These are phyloP conservation scores for Megalopta genalis DNA, from an alignment of 1,140 invertebrate genomes.

Conservation along the genomic window DNA sequence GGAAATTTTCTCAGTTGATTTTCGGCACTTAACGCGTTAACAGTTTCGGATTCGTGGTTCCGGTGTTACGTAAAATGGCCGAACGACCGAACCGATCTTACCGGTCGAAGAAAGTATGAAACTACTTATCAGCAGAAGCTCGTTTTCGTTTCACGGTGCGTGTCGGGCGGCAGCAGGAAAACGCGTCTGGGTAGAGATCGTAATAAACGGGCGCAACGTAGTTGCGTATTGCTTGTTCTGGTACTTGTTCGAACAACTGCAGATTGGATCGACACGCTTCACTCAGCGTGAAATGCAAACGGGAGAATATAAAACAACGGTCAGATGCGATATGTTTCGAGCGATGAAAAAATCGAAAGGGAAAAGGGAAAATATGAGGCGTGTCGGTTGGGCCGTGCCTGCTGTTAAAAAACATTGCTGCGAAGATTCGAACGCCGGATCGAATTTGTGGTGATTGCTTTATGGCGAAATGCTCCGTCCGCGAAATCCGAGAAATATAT, in stretches of 20 bases:
- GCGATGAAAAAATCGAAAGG: conserved; percentile 8
- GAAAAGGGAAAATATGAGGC: background rate
- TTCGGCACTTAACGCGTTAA: too few relatives aligned
- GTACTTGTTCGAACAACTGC: conserved; percentile 41
- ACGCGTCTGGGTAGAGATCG: background rate
- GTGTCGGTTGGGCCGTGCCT: background rate
- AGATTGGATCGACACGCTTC: conserved; percentile 48
- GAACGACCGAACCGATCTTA: too few relatives aligned
- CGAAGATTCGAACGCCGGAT: background rate
- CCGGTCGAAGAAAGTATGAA: too few relatives aligned
- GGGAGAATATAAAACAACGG: conserved; percentile 31
- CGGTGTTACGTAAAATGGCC: too few relatives aligned
- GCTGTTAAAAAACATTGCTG: background rate
- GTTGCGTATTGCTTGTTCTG: conserved; percentile 46
- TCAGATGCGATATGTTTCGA: background rate
- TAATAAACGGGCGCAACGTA: conserved; percentile 26
- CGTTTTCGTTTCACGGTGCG: background rate
- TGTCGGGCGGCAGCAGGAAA: conserved; percentile 7
- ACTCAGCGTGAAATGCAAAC: conserved; percentile 45
- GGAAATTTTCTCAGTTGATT: too few relatives aligned
- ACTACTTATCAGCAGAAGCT: too few relatives aligned
- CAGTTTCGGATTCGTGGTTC: too few relatives aligned
- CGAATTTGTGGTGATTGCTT: background rate
- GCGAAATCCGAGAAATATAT: background rate
- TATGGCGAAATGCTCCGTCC: background rate